Percentiles rank a stretch among this genome's conserved stretches.
Conservation (phyloP, 2,113 vertebrate species). For the Rhinolophus sinicus region DNA sequence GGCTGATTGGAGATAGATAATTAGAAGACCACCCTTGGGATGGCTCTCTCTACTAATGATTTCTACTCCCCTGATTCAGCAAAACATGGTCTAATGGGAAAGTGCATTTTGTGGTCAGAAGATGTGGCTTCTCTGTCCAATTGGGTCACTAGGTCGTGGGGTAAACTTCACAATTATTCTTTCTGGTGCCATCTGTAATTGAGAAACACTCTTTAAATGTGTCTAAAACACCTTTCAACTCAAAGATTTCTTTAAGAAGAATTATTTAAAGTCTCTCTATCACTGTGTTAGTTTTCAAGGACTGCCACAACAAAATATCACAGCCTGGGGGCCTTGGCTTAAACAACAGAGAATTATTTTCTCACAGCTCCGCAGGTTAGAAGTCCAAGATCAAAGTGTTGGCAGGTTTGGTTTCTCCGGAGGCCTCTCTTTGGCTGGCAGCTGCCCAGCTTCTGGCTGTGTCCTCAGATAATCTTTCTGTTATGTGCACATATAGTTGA, state of each 20-base stretch:
- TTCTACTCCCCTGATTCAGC: not conserved
- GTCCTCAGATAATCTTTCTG: not conserved
- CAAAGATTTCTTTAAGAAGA: not conserved
- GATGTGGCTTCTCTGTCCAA: not conserved
- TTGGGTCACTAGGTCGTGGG: not conserved
- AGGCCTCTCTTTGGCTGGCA: not conserved
- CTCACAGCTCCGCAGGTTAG: not conserved
- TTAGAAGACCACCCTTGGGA: not conserved
- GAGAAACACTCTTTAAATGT: not conserved
- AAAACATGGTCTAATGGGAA: not conserved
- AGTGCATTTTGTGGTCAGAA: not conserved
- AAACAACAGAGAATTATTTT: not conserved
- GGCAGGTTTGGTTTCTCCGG: not conserved
- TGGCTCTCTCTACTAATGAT: not conserved
- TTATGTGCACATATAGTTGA: too few species aligned
- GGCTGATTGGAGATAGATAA: not conserved
- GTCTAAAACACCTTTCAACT: not conserved
- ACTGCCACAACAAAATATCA: not conserved
- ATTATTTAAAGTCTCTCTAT: not conserved
- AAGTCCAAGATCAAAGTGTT: not conserved
- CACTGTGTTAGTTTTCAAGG: not conserved
- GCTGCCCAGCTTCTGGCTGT: not conserved
- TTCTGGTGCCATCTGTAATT: not conserved
- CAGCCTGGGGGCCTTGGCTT: too few species aligned
- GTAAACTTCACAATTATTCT: not conserved